A percentile compares a stretch with the other conserved stretches of the same genome.
Evolutionary conservation across 2,113 vertebrate species (phyloP).

Genomic region (Dryoscopus gambensis): DNA sequence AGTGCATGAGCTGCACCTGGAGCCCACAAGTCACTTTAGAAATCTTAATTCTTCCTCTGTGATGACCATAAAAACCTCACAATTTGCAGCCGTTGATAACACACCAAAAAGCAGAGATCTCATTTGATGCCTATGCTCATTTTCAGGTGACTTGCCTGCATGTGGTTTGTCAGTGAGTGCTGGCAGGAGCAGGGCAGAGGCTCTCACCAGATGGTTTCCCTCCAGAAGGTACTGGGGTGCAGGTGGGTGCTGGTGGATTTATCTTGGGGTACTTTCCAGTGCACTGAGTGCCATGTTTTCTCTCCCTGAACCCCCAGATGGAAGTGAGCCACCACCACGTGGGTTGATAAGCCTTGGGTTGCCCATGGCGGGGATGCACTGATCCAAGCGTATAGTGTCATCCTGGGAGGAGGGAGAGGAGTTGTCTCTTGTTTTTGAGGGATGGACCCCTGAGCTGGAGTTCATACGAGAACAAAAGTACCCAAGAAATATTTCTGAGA

Average conservation of each 20-base stretch:
- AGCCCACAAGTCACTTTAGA: neutral
- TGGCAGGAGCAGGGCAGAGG: fast-evolving
- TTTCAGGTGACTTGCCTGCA: neutral
- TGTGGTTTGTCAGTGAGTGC: neutral
- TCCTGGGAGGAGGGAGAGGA: neutral
- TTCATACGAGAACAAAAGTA: neutral
- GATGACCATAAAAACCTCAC: neutral
- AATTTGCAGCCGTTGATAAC: neutral
- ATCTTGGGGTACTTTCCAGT: neutral
- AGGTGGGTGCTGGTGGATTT: neutral
- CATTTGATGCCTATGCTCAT: neutral
- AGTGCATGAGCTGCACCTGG: neutral
- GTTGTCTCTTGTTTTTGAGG: neutral
- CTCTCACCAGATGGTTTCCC: neutral
- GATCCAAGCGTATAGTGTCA: neutral
- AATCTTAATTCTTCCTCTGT: neutral
- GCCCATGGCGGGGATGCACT: too few species aligned
- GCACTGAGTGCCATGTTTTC: neutral
- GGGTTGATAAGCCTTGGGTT: fast-evolving
- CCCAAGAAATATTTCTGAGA: neutral
- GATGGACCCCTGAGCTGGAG: neutral
- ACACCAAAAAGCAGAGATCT: neutral
- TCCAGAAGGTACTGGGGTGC: neutral
- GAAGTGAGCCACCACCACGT: fast-evolving
- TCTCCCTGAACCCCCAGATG: neutral